phyloP scores from a whole-genome alignment of 2,888 invertebrate genomes.

The Branchipolynoe longqiensis region DNA sequence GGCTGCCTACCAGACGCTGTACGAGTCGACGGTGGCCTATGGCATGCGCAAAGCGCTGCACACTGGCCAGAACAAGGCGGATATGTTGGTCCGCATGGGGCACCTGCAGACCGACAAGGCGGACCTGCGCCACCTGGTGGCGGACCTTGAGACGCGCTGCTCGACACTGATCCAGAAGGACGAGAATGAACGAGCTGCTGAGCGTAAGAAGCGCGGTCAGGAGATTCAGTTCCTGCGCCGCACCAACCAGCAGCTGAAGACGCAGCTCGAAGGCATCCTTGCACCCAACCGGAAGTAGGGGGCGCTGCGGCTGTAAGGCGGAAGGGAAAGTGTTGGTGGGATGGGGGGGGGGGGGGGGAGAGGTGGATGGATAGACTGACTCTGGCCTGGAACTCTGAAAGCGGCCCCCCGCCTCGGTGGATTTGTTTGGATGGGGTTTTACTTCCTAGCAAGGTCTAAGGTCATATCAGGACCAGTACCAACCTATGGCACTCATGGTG shows the following conservation, averaged over 20 bases:
- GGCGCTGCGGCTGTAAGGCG: background rate
- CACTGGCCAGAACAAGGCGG: slow-evolving; percentile 91
- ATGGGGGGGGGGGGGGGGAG: background rate
- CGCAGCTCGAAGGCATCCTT: slow-evolving; percentile 96
- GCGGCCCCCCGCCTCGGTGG: no score
- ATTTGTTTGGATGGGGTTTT: no score
- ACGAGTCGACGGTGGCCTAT: slow-evolving; percentile 98
- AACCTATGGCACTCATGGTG: no score
- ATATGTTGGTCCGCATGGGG: slow-evolving; percentile 81
- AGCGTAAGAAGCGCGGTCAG: slow-evolving; percentile 95
- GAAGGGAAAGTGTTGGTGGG: no score
- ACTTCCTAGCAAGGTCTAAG: no score
- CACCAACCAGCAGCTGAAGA: slow-evolving; percentile 96
- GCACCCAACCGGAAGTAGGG: slow-evolving; percentile 89
- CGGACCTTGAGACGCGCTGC: slow-evolving; percentile 82
- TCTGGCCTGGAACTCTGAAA: no score
- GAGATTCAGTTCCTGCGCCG: slow-evolving; percentile 95
- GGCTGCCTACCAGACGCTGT: slow-evolving; percentile 96
- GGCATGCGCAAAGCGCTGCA: slow-evolving; percentile 98
- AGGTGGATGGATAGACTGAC: no score
- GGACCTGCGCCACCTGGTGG: slow-evolving; percentile 89
- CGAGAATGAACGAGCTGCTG: slow-evolving; percentile 91
- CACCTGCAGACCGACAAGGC: slow-evolving; percentile 87
- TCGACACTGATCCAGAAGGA: slow-evolving; percentile 82
- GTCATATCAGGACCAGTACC: no score